These are phyloP conservation scores for Actenoides hombroni DNA, from an alignment of 2,113 vertebrate species.

Conservation along the genomic window DNA sequence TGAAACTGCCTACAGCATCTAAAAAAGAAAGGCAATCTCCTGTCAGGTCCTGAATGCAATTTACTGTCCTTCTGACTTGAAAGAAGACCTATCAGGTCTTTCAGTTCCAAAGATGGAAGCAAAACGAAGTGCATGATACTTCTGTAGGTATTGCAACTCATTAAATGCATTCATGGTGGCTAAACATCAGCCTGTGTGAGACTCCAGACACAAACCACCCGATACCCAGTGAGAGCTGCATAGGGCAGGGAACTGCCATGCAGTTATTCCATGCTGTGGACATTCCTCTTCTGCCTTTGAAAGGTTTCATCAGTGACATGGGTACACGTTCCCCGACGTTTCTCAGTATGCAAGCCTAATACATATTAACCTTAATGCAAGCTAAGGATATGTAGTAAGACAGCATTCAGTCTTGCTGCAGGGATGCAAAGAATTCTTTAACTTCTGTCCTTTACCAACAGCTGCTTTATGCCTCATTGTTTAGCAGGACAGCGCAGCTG, in stretches of 20 bases:
- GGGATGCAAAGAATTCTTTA: not conserved
- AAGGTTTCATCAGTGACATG: not conserved
- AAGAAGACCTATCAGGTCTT: not conserved
- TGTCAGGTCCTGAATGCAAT: not conserved
- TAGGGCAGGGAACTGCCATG: not conserved
- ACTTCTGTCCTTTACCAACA: not conserved
- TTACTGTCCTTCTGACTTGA: not conserved
- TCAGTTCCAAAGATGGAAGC: not conserved
- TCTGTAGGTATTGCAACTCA: not conserved
- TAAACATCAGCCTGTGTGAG: not conserved
- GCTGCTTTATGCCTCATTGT: not conserved
- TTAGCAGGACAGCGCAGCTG: not conserved
- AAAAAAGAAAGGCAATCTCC: not conserved
- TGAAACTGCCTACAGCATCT: not conserved
- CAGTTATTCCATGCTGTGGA: not conserved
- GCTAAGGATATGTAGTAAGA: not conserved
- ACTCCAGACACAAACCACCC: not conserved
- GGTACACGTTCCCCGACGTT: not conserved
- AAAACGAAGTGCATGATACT: rapidly evolving
- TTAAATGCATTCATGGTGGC: not conserved
- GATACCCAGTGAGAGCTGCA: not conserved
- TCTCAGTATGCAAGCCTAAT: not conserved
- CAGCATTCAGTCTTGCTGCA: not conserved
- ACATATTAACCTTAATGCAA: not conserved
- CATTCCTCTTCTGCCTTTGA: not conserved